Base-by-base conservation (phyloP, 2,113 vertebrate genomes). In the Tychaedon coryphoeus region DNA sequence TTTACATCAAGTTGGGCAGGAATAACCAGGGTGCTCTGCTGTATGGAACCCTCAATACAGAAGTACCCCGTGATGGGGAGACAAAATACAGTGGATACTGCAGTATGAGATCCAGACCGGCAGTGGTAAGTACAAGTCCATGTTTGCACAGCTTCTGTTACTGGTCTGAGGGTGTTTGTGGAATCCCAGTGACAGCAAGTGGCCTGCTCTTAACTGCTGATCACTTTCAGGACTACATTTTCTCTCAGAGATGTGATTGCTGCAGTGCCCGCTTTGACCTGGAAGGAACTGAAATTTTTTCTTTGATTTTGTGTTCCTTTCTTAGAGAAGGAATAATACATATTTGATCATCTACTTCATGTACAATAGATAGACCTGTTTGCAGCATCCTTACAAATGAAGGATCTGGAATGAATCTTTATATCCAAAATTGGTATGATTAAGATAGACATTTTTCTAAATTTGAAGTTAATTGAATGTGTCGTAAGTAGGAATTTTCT, bases 41-140 rank as follows among this genome's bases (percentile, higher is more conserved):
- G 3, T 98, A 98, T 25, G 99, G 99, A 54, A 98, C 95, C 17
- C 98, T 99, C 81, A 98, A 95, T 75, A 98, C 98, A 0, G 96
- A 97, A 23, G 97, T 97, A 1, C 99, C 99, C 13, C 97, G 89
- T 17, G 99, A 99, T 9, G 99, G 99, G 51, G 98, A 99, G 67
- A 99, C 99, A 0, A 95, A 97, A 40, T 99, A 98, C 94, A 99
- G 99, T 54, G 99, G 99, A 19, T 99, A 99, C 94, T 99, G 99
- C 93, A 97, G 98, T 3, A 93, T 99, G 97, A 97, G 98, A 74
- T 98, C 99, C 56, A 98, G 97, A 88, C 97, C 97, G 4, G 96
- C 10, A 3, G 75, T 97, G 98, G 99, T 99, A 26, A 94, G 99
- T 98, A 48, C 50, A 93, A 36, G 48, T 51, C 54, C 0, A 0